These are phyloP conservation scores for Nesogale talazaci DNA, from an alignment of 2,113 vertebrate genomes.

Conservation along the genomic window DNA sequence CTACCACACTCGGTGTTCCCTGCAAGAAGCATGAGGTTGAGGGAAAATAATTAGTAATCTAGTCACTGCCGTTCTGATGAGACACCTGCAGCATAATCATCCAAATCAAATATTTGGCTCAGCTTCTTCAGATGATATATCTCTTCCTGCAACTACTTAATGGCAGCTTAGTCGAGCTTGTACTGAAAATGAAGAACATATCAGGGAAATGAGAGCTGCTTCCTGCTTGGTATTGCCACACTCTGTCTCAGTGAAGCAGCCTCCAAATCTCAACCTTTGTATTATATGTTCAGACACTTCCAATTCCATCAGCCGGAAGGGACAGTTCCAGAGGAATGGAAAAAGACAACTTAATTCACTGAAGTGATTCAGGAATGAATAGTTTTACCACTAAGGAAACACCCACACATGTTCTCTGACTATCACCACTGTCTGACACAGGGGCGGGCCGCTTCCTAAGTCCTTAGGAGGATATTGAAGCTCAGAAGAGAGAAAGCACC, in stretches of 20 bases:
- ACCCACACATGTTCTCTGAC: conserved; percentile 40
- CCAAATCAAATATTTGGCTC: conserved; percentile 89
- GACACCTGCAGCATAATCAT: conserved; percentile 88
- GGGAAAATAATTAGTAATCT: conserved; percentile 85
- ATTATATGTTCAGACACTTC: neutral
- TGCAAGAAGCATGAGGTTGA: conserved; percentile 70
- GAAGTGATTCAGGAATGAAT: conserved; percentile 46
- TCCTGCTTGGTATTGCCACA: neutral
- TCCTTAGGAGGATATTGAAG: neutral
- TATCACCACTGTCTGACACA: conserved; percentile 40
- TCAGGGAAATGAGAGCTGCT: neutral
- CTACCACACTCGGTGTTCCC: conserved; percentile 60
- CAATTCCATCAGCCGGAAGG: neutral
- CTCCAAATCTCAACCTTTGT: rapidly evolving
- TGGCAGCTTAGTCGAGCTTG: conserved; percentile 69
- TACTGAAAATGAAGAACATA: conserved; percentile 74
- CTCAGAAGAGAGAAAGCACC: neutral
- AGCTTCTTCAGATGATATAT: conserved; percentile 81
- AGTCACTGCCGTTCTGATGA: conserved; percentile 81
- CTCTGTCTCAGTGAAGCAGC: neutral
- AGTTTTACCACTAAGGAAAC: neutral
- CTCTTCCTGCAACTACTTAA: conserved; percentile 81
- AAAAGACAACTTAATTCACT: conserved; percentile 56
- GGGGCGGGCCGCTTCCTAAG: conserved; percentile 29
- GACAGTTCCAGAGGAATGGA: neutral